Evolutionary conservation across 2,113 vertebrate genomes (phyloP).

Genomic region (Pavo muticus): DNA sequence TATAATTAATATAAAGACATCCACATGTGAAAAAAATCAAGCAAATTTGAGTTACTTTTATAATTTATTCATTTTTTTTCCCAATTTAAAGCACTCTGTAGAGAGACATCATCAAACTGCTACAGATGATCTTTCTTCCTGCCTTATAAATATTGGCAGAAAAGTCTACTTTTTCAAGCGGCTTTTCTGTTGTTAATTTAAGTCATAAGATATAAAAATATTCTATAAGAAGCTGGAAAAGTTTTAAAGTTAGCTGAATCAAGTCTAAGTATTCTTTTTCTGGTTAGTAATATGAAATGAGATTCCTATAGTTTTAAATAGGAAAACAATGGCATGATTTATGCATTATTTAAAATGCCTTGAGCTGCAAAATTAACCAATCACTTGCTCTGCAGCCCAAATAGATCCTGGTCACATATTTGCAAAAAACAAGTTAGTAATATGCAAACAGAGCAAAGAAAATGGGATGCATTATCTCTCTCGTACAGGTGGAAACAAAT

Average conservation of each 20-base stretch:
- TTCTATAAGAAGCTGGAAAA: slow-evolving; percentile 44
- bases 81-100: background rate
- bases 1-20: background rate
- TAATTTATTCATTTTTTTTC: background rate
- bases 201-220: background rate
- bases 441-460: background rate
- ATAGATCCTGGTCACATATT: background rate
- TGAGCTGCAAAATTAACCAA: background rate
- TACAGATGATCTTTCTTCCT: background rate
- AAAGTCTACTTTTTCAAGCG: slow-evolving; percentile 9
- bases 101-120: background rate
- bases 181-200: slow-evolving; percentile 25
- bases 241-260: slow-evolving; percentile 34
- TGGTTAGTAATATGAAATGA: slow-evolving; percentile 18
- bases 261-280: slow-evolving; percentile 1
- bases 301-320: slow-evolving; percentile 15
- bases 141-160: background rate
- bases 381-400: background rate
- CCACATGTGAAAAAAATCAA: background rate
- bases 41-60: background rate
- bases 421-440: background rate
- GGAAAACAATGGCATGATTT: slow-evolving; percentile 32
- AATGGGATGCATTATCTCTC: fast-evolving
- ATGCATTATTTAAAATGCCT: background rate
- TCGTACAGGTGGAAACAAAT: background rate